These are phyloP conservation scores for Labroides dimidiatus DNA, from an alignment of 2,797 vertebrate genomes.

Conservation along the genomic window DNA sequence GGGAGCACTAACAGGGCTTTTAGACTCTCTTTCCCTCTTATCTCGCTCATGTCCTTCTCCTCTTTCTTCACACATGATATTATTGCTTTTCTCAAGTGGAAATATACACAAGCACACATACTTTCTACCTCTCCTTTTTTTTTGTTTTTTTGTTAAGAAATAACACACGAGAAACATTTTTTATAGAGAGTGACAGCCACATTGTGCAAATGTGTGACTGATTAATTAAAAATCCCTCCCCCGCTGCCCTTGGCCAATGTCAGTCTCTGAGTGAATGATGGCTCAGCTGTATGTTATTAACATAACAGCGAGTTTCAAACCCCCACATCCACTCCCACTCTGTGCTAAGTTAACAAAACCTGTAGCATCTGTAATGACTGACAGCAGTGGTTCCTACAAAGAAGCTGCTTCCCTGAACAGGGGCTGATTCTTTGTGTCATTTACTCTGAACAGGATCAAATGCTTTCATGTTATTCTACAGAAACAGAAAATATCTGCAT, in stretches of 20 bases:
- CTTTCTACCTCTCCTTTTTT: neutral
- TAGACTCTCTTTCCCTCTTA: neutral
- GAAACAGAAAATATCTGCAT: constrained; percentile 22
- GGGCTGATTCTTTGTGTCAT: constrained; percentile 64
- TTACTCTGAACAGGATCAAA: constrained; percentile 23
- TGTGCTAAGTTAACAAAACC: constrained; percentile 32
- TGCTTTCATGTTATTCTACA: constrained; percentile 57
- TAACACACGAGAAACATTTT: neutral
- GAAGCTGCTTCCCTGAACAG: constrained; percentile 49
- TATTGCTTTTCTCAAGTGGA: neutral
- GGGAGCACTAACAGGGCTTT: neutral
- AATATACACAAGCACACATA: constrained; percentile 6
- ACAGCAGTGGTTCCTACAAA: constrained; percentile 69
- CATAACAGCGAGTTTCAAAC: constrained; percentile 33
- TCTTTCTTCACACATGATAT: constrained; percentile 13
- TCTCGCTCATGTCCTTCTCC: constrained; percentile 7
- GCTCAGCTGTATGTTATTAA: constrained; percentile 51
- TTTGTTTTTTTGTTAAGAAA: constrained; percentile 9
- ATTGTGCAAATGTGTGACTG: constrained; percentile 26
- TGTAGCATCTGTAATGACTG: constrained; percentile 22
- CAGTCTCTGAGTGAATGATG: constrained; percentile 48
- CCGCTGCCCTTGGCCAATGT: constrained; percentile 60
- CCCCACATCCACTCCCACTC: constrained; percentile 25
- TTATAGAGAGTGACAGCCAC: constrained; percentile 27
- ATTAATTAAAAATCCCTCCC: constrained; percentile 49